Evolutionary conservation across 1,140 invertebrate genomes (phyloP).

Genomic region (Pectinophora gossypiella): DNA sequence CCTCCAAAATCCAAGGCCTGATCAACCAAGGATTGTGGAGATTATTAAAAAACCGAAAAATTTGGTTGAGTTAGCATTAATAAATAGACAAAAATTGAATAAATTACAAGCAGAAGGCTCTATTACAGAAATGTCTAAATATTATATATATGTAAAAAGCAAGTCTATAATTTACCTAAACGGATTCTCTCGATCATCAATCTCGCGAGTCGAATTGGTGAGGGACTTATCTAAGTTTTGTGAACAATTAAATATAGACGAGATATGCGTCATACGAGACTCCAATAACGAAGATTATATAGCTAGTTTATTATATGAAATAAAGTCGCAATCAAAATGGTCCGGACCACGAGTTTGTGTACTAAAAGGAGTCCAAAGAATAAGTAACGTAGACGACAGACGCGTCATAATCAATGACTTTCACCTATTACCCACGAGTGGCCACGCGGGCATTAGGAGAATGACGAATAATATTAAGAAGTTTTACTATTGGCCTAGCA

Average conservation of each 20-base stretch:
- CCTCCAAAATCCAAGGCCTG: neutral
- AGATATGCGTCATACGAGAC: neutral
- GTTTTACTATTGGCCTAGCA: slow-evolving; percentile 21
- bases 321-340: neutral
- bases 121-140: neutral
- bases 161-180: neutral
- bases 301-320: neutral
- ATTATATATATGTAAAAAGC: neutral
- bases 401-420: slow-evolving; percentile 27
- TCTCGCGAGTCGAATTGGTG: neutral
- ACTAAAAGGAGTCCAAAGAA: neutral
- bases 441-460: slow-evolving; percentile 25
- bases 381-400: slow-evolving; percentile 10
- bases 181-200: neutral
- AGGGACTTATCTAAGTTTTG: slow-evolving; percentile 1
- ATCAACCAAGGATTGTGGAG: slow-evolving; percentile 6
- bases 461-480: slow-evolving; percentile 29
- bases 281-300: neutral
- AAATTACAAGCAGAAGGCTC: neutral
- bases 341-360: slow-evolving; percentile 1
- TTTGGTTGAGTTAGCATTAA: neutral
- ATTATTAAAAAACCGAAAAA: slow-evolving; percentile 7
- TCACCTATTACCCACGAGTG: slow-evolving; percentile 26
- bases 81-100: neutral
- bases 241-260: neutral